Conservation (phyloP, 2,113 vertebrate genomes). For the Anhinga anhinga region DNA sequence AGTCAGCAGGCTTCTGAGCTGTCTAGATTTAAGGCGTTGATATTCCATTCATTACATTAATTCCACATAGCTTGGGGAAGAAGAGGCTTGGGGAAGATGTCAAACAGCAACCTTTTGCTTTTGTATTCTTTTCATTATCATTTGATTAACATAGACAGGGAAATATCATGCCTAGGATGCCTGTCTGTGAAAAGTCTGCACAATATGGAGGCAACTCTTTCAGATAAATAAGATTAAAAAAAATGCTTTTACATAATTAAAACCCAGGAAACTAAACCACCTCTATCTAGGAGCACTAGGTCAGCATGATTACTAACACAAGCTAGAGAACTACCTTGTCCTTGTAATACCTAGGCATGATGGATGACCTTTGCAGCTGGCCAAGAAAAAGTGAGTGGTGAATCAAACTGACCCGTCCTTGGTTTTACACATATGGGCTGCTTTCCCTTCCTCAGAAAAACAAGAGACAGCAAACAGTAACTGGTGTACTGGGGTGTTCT, state of each 20-base stretch:
- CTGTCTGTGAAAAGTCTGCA: not conserved
- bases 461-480: not conserved
- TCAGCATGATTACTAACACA: not conserved
- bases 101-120: not conserved
- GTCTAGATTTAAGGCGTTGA: not conserved
- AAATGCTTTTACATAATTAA: not conserved
- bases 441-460: not conserved
- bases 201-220: not conserved
- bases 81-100: not conserved
- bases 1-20: not conserved
- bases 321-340: not conserved
- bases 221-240: not conserved
- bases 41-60: not conserved
- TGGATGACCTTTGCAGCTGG: not conserved
- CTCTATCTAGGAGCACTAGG: not conserved
- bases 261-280: not conserved
- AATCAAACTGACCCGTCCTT: not conserved
- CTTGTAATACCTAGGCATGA: not conserved
- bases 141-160: not conserved
- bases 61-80: not conserved
- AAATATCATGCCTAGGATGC: not conserved
- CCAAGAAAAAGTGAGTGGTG: not conserved
- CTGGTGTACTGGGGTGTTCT: not conserved
- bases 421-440: not conserved
- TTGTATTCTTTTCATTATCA: not conserved